Evolutionary conservation across 2,888 invertebrate genomes (phyloP), one percentile per base, ranked within the genome.

Genomic region (Macrosoma leucophasiata): DNA sequence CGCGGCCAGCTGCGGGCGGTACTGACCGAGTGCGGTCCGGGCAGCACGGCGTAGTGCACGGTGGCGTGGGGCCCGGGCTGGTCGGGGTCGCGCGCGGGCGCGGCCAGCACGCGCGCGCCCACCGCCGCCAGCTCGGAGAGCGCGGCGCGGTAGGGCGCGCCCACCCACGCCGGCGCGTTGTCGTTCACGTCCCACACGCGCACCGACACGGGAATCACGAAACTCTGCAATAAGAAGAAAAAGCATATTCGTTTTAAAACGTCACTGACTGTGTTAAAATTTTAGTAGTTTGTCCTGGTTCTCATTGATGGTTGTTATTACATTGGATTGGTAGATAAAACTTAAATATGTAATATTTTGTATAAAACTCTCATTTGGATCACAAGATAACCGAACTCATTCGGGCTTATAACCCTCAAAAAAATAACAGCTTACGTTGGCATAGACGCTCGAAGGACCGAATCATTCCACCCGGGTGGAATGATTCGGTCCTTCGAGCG

Each of bases 171-270:
- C 0, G 95, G 95, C 5, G 94, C 91, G 75, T 96, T 95, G 77
- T 96, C 96, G 69, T 96, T 96, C 41, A 93, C 94, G 73, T 96
- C 96, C 48, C 93, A 94, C 37, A 96, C 95, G 50, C 95, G 88
- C 30, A 94, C 90, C 49, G 91, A 92, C 18, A 94, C 90, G 1
- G 94, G 94, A 58, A 94, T 92, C 35, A 91, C 88, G 64, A 93
- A 92, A 44, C 90, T 91, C 87, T 91, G 75, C 6, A 59, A n/a
- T n/a, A n/a, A n/a, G n/a, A n/a, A n/a, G n/a, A n/a, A n/a, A n/a
- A n/a, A 13, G n/a, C n/a, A n/a, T n/a, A n/a, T n/a, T n/a, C n/a
- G n/a, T n/a, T n/a, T n/a, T n/a, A n/a, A n/a, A n/a, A n/a, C n/a
- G n/a, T n/a, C n/a, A n/a, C n/a, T n/a, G n/a, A n/a, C n/a, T n/a